These are phyloP conservation scores for Takifugu flavidus DNA, from an alignment of 2,113 vertebrate genomes.

Conservation along the genomic window DNA sequence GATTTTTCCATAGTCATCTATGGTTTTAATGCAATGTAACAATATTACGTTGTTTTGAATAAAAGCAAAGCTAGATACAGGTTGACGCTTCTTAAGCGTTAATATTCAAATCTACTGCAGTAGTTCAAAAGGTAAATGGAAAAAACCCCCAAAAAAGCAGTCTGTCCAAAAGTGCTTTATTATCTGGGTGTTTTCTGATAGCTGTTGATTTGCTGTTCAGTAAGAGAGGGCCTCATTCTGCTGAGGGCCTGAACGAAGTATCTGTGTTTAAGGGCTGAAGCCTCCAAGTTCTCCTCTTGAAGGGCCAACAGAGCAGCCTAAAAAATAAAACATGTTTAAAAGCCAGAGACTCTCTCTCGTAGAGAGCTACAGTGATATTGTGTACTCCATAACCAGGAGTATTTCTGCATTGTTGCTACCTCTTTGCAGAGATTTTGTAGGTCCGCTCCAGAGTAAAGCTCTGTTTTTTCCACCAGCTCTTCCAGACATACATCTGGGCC, in stretches of 20 bases:
- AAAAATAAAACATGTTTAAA: slow-evolving; percentile 18
- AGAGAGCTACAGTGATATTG: neutral
- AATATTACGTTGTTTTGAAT: too few relatives aligned
- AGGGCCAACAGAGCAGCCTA: slow-evolving; percentile 89
- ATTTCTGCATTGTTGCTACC: slow-evolving; percentile 63
- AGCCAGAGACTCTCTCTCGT: neutral
- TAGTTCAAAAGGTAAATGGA: too few relatives aligned
- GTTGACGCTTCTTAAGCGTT: too few relatives aligned
- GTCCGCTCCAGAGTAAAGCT: slow-evolving; percentile 90
- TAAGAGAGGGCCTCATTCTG: slow-evolving; percentile 83
- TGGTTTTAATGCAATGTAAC: too few relatives aligned
- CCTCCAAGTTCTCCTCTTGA: slow-evolving; percentile 81
- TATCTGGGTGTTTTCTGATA: slow-evolving; percentile 71
- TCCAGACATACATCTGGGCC: slow-evolving; percentile 77
- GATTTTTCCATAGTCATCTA: too few relatives aligned
- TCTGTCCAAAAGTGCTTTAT: slow-evolving; percentile 51
- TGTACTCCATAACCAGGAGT: neutral
- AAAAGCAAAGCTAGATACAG: too few relatives aligned
- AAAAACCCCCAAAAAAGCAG: neutral
- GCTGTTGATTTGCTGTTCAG: slow-evolving; percentile 70
- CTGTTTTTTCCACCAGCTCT: slow-evolving; percentile 75
- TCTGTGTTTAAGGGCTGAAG: slow-evolving; percentile 73
- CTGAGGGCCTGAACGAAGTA: slow-evolving; percentile 80
- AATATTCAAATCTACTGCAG: too few relatives aligned
- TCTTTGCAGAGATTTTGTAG: slow-evolving; percentile 92